Evolutionary conservation across 1,140 invertebrate genomes (phyloP).

Genomic region (Apis laboriosa): DNA sequence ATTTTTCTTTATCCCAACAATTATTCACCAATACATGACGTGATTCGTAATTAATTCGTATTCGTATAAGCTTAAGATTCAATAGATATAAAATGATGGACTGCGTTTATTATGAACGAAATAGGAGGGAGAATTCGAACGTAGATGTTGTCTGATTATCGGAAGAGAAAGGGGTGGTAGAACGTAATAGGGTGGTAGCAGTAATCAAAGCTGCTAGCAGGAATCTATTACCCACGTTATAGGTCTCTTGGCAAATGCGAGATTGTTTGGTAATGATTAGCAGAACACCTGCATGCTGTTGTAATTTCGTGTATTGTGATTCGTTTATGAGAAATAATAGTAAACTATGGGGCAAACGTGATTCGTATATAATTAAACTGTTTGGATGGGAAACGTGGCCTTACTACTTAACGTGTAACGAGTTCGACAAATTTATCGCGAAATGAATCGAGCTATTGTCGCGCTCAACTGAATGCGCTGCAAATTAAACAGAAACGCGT

Average conservation of each 20-base stretch:
- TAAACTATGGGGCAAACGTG: too few species aligned
- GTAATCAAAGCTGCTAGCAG: constrained; percentile 21
- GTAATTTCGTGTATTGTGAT: constrained; percentile 13
- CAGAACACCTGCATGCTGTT: constrained; percentile 17
- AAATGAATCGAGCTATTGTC: background rate
- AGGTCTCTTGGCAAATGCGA: constrained; percentile 28
- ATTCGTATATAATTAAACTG: background rate
- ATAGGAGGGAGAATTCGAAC: background rate
- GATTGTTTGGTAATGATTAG: constrained; percentile 26
- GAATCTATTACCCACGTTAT: constrained; percentile 22
- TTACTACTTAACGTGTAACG: background rate
- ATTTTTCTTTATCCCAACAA: too few species aligned
- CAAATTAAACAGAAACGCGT: too few species aligned
- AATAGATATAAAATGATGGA: background rate
- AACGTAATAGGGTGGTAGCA: constrained; percentile 18
- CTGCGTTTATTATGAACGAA: too few species aligned
- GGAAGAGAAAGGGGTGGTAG: background rate
- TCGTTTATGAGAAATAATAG: background rate
- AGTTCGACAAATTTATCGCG: background rate
- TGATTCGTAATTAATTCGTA: too few species aligned
- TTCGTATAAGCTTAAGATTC: background rate
- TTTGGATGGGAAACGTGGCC: background rate
- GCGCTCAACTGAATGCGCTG: too few species aligned
- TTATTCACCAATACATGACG: too few species aligned
- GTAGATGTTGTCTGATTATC: background rate